Evolutionary conservation across 2,888 invertebrate species (phyloP), one percentile per base, ranked within the genome.

Genomic region (Autographa gamma): DNA sequence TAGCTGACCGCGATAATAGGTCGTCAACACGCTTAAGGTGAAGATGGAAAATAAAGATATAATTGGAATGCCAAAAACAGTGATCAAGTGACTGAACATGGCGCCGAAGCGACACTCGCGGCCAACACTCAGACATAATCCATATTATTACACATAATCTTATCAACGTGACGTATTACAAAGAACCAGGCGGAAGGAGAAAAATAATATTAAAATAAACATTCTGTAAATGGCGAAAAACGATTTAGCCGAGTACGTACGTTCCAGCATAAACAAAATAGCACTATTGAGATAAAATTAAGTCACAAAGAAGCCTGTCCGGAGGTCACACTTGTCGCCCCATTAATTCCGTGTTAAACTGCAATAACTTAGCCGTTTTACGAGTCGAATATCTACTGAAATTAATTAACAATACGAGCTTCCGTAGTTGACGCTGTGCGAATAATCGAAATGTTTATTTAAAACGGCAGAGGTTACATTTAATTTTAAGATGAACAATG

Each of bases 321-420:
- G 88, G 88, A 92, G 93, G 92, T 91, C 91, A 88, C 74, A 72
- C 79, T 86, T 86, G 87, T 86, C 82, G 86, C 79, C 83, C 86
- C 90, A 92, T 92, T 90, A 90, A 93, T 91, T 90, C 82, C 82
- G 86, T 86, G 87, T 88, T 86, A 89, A 92, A 88, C 81, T 84
- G 82, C 88, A 84, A 92, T 93, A 92, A 92, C 81, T 92, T 90
- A 85, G 77, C 85, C 66, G 85, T 85, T 93, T 93, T 90, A 93
- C 88, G 90, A 89, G 90, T 88, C 83, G 89, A 89, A 91, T 90
- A 91, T 91, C 88, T 87, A 88, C 88, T 85, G 82, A 90, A 90
- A 92, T 90, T 91, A 89, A 92, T 90, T 87, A 88, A 87, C 83
- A 80, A 73, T 81, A 82, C 69, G 82, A 85, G 86, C 86, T 91